phyloP scores from a whole-genome alignment of 2,888 invertebrate genomes.

The Standfussiana lucernea region DNA sequence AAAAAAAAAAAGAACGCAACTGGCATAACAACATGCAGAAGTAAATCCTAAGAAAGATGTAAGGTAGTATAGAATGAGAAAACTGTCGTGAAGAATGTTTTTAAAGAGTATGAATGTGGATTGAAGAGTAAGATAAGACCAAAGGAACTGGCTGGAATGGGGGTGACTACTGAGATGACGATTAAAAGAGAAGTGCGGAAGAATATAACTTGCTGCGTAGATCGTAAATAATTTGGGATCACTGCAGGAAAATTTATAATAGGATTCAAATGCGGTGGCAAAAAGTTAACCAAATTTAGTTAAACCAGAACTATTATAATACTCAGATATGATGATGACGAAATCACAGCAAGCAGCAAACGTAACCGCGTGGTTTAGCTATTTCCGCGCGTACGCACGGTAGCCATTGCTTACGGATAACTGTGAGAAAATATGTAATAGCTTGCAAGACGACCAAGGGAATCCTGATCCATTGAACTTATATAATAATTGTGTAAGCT shows the following conservation, averaged over 20 bases:
- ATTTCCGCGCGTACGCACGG: constrained; percentile 53
- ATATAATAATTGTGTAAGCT: constrained; percentile 49
- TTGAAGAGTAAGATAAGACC: not conserved
- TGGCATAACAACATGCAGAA: not conserved
- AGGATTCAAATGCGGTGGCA: not conserved
- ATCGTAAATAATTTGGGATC: not conserved
- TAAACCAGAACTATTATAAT: not conserved
- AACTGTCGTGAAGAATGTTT: not conserved
- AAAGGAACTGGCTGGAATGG: not conserved
- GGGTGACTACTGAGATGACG: not conserved
- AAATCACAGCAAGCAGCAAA: constrained; percentile 43
- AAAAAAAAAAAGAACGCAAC: constrained; percentile 11
- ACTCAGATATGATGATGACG: constrained; percentile 42
- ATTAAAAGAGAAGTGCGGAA: not conserved
- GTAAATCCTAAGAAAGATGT: not conserved
- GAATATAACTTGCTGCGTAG: not conserved
- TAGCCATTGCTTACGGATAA: constrained; percentile 60
- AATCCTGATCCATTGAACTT: constrained; percentile 42
- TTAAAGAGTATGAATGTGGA: not conserved
- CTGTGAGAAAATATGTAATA: constrained; percentile 70
- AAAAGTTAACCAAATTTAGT: not conserved
- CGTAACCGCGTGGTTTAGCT: constrained; percentile 43
- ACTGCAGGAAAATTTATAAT: not conserved
- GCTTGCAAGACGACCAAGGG: constrained; percentile 53
- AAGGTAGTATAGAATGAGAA: not conserved